These are phyloP conservation scores for Galagoides demidoff DNA, from an alignment of 2,797 vertebrate species.

Conservation along the genomic window DNA sequence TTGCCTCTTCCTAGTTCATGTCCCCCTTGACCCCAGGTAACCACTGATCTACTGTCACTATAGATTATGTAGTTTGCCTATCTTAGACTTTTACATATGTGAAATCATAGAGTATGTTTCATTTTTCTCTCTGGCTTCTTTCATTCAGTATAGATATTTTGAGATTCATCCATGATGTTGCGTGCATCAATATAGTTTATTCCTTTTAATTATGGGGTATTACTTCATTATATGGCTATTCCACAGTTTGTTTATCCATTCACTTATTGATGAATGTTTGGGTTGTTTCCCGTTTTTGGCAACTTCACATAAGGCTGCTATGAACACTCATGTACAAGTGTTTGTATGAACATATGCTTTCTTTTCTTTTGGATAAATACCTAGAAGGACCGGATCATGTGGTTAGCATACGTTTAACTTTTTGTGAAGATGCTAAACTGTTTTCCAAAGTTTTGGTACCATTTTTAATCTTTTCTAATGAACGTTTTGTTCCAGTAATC, in stretches of 20 bases:
- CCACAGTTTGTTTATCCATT: neutral
- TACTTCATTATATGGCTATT: neutral
- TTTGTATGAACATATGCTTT: neutral
- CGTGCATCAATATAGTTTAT: neutral
- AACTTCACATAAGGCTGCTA: neutral
- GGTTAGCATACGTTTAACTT: conserved; percentile 47
- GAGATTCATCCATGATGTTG: neutral
- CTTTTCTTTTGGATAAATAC: conserved; percentile 13
- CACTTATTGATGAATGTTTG: neutral
- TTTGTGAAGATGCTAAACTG: conserved; percentile 39
- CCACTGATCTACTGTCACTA: neutral
- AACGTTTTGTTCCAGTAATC: neutral
- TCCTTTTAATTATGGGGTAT: neutral
- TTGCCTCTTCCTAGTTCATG: no score
- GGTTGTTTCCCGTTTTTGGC: neutral
- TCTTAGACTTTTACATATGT: neutral
- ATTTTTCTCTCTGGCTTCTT: neutral
- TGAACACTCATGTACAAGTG: neutral
- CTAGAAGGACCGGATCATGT: neutral
- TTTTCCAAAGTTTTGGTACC: conserved; percentile 13
- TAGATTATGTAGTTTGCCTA: neutral
- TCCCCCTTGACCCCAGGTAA: neutral
- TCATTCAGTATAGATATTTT: conserved; percentile 22
- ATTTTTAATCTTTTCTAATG: conserved; percentile 35
- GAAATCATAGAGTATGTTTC: neutral